A percentile compares a stretch with the other conserved stretches of the same genome.
phyloP scores from a whole-genome alignment of 2,888 invertebrate species.

The Stenoptilia bipunctidactyla region DNA sequence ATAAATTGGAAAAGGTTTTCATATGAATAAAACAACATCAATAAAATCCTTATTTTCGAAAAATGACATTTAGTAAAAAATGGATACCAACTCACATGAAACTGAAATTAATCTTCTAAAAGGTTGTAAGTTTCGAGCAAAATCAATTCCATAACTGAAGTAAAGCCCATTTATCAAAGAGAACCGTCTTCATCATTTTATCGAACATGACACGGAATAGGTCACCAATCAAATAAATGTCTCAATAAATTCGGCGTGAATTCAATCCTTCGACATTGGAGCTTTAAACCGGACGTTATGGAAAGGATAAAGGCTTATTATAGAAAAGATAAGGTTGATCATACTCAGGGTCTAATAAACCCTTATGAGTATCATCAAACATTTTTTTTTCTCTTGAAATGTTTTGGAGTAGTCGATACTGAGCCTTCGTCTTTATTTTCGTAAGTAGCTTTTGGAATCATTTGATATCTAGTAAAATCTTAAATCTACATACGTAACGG shows the following conservation, averaged over 20 bases:
- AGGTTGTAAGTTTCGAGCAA: background rate
- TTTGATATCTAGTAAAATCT: too few species aligned
- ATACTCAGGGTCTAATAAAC: conserved; percentile 25
- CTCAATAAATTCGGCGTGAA: background rate
- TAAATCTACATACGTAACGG: too few species aligned
- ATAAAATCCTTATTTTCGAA: too few species aligned
- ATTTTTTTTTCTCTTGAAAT: conserved; percentile 28
- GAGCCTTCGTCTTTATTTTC: conserved; percentile 24
- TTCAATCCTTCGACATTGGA: background rate
- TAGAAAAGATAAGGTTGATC: conserved; percentile 31
- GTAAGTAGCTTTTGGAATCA: too few species aligned
- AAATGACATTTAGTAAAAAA: too few species aligned
- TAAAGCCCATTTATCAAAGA: background rate
- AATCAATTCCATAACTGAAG: background rate
- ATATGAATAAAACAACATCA: too few species aligned
- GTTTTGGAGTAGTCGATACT: conserved; percentile 30
- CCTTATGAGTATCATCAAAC: conserved; percentile 34
- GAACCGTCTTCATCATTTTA: background rate
- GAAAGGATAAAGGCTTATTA: conserved; percentile 25
- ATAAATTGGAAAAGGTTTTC: too few species aligned
- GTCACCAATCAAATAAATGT: conserved; percentile 1
- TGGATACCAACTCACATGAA: too few species aligned
- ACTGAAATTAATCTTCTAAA: too few species aligned
- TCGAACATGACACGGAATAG: background rate
- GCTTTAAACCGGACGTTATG: conserved; percentile 3